Evolutionary conservation across 92 coral and sea anemone genomes (phyloP).

Genomic region (Actinostola sp.): DNA sequence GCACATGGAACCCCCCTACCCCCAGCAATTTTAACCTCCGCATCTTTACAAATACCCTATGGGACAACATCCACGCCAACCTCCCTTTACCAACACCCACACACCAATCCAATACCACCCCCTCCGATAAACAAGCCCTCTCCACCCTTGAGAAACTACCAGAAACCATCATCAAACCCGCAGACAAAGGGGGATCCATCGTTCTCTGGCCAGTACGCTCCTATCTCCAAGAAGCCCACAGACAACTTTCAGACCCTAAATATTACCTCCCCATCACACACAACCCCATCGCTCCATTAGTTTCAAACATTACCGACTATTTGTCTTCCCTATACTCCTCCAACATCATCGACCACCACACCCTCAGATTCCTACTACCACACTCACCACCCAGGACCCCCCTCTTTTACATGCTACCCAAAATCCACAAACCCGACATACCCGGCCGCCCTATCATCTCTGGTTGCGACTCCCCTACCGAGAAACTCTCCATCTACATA

Average conservation of each 20-base stretch:
- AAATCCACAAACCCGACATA: constrained; percentile 35
- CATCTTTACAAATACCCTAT: background rate
- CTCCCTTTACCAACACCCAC: background rate
- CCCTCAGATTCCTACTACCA: constrained; percentile 17
- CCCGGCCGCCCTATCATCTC: no score
- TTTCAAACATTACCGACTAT: background rate
- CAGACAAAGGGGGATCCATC: constrained; percentile 13
- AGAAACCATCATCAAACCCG: constrained; percentile 9
- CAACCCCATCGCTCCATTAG: background rate
- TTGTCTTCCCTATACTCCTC: background rate
- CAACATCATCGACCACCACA: constrained; percentile 12
- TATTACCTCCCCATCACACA: background rate
- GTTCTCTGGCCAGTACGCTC: constrained; percentile 9
- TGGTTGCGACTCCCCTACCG: constrained; percentile 45
- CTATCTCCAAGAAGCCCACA: background rate
- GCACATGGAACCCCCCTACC: background rate
- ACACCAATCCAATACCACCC: background rate
- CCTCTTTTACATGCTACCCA: constrained; percentile 35
- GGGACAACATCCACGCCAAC: background rate
- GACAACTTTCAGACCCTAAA: constrained; percentile 12
- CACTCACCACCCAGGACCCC: constrained; percentile 17
- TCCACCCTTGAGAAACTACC: background rate
- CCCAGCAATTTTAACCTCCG: background rate
- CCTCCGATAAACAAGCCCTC: no score
- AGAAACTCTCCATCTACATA: constrained; percentile 38